Evolutionary conservation across 1,140 invertebrate genomes (phyloP).

Genomic region (Hypothenemus hampei): DNA sequence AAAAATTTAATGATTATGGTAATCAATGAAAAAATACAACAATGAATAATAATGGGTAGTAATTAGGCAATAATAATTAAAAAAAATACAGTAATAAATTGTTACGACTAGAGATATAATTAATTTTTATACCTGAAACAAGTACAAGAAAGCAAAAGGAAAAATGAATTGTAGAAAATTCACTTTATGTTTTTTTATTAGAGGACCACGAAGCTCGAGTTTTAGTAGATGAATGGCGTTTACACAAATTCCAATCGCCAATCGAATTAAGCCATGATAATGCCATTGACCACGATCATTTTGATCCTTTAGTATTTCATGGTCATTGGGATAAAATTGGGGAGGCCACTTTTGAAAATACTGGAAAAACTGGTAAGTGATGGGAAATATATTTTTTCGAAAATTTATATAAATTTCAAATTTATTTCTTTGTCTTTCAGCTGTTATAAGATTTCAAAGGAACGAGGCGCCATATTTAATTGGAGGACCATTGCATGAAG

Average conservation of each 20-base stretch:
- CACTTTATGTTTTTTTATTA: no score
- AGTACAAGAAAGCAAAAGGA: no score
- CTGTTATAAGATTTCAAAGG: conserved; percentile 38
- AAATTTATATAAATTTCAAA: background rate
- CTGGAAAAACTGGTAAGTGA: conserved; percentile 44
- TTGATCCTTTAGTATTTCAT: conserved; percentile 51
- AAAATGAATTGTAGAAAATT: conserved; percentile 1
- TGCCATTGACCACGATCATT: conserved; percentile 50
- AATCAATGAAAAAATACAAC: no score
- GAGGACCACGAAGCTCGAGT: conserved; percentile 41
- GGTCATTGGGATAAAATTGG: conserved; percentile 51
- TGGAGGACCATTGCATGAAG: conserved; percentile 60
- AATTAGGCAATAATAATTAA: no score
- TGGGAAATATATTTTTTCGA: background rate
- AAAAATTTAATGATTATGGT: no score
- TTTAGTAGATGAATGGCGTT: conserved; percentile 39
- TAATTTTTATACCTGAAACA: no score
- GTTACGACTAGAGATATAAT: no score
- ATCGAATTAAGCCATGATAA: conserved; percentile 50
- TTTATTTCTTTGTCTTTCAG: conserved; percentile 28
- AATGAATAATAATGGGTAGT: no score
- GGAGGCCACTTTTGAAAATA: conserved; percentile 44
- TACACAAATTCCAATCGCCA: conserved; percentile 50
- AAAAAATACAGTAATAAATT: no score
- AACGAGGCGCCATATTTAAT: conserved; percentile 46